A percentile compares a stretch with the other conserved stretches of the same genome.
These are phyloP conservation scores for Allobates femoralis DNA, from an alignment of 2,797 vertebrate species.

Conservation along the genomic window DNA sequence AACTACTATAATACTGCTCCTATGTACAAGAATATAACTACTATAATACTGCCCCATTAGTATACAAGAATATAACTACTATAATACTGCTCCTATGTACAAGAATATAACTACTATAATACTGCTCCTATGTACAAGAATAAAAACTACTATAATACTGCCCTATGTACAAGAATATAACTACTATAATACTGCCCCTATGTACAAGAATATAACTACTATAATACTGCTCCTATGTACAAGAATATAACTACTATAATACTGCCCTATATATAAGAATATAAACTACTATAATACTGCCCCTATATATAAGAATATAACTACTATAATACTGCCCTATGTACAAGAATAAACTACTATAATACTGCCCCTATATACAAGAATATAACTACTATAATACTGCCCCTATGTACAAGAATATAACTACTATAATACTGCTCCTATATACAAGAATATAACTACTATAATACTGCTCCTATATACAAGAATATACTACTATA, in stretches of 20 bases:
- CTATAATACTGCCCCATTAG: constrained; percentile 12
- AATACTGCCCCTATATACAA: too few relatives aligned
- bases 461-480: background rate
- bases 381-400: too few relatives aligned
- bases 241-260: constrained; percentile 4
- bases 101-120: constrained; percentile 15
- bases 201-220: constrained; percentile 7
- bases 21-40: background rate
- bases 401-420: too few relatives aligned
- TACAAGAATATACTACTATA: constrained; percentile 10
- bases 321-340: background rate
- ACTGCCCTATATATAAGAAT: background rate
- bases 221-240: background rate
- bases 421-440: background rate
- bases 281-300: constrained; percentile 12
- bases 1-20: constrained; percentile 13
- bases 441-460: constrained; percentile 8
- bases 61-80: constrained; percentile 11
- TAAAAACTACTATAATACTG: constrained; percentile 8
- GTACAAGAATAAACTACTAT: too few relatives aligned
- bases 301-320: constrained; percentile 2
- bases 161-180: constrained; percentile 14
- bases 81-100: constrained; percentile 5
- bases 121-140: constrained; percentile 3
- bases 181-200: constrained; percentile 7